Percentiles rank a stretch among this genome's conserved stretches.
phyloP scores from a whole-genome alignment of 1,140 invertebrate species.

The Phortica variegata region DNA sequence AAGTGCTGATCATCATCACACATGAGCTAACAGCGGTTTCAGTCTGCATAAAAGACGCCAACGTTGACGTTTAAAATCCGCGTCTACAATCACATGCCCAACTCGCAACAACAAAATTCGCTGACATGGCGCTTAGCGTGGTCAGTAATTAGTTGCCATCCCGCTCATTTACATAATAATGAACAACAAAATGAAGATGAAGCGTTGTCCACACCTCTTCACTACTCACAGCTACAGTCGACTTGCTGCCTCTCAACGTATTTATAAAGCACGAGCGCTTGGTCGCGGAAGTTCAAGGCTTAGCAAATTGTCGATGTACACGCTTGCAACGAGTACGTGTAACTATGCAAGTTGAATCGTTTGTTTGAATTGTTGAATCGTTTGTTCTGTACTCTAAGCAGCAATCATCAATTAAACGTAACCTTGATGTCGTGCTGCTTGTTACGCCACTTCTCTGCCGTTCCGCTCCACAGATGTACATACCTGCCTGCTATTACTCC shows the following conservation, averaged over 20 bases:
- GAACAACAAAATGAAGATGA: slow-evolving; percentile 8
- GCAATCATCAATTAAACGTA: slow-evolving; percentile 45
- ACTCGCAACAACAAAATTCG: slow-evolving; percentile 34
- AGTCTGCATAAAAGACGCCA: too few species aligned
- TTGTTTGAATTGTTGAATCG: too few species aligned
- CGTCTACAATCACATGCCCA: too few species aligned
- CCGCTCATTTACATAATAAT: slow-evolving; percentile 41
- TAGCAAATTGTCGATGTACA: slow-evolving; percentile 46
- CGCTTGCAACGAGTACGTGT: too few species aligned
- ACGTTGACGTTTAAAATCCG: too few species aligned
- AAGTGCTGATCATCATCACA: slow-evolving; percentile 25
- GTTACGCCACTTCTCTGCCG: too few species aligned
- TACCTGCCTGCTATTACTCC: not conserved
- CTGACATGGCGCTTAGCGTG: slow-evolving; percentile 41
- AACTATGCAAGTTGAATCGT: too few species aligned
- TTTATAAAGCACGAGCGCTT: slow-evolving; percentile 2
- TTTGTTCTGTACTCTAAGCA: slow-evolving; percentile 37
- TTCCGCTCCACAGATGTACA: too few species aligned
- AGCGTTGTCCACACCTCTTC: slow-evolving; percentile 18
- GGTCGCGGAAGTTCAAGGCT: slow-evolving; percentile 37
- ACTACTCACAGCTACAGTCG: slow-evolving; percentile 6
- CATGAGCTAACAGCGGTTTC: slow-evolving; percentile 29
- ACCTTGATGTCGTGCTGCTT: too few species aligned
- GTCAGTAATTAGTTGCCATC: slow-evolving; percentile 43
- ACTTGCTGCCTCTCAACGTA: slow-evolving; percentile 22